A percentile compares a stretch with the other conserved stretches of the same genome.
phyloP scores from a whole-genome alignment of 2,113 vertebrate species.

The Siniperca knerii region DNA sequence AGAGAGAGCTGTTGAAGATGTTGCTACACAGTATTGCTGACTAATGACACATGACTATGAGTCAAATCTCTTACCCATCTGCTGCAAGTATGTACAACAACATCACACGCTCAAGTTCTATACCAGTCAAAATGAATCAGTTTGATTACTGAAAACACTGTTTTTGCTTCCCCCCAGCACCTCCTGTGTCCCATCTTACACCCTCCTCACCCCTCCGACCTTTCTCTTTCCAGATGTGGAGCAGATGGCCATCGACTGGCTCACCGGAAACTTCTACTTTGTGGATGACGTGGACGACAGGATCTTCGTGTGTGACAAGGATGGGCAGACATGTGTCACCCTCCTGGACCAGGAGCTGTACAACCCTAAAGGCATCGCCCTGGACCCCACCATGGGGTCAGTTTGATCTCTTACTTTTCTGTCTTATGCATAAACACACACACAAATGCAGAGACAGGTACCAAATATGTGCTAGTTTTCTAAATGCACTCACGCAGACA shows the following conservation, averaged over 20 bases:
- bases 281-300: slow-evolving; percentile 98
- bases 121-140: not conserved
- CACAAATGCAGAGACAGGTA: not conserved
- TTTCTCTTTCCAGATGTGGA: slow-evolving; percentile 90
- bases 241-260: slow-evolving; percentile 99
- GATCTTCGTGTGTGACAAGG: slow-evolving; percentile 96
- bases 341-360: slow-evolving; percentile 97
- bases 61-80: slow-evolving; percentile 46
- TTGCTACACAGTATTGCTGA: slow-evolving; percentile 30
- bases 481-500: not conserved
- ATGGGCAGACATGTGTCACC: slow-evolving; percentile 94
- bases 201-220: not conserved
- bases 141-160: slow-evolving; percentile 7
- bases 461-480: not conserved
- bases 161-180: not conserved
- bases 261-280: slow-evolving; percentile 99
- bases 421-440: not conserved
- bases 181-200: slow-evolving; percentile 13
- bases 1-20: slow-evolving; percentile 5
- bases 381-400: slow-evolving; percentile 97
- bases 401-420: slow-evolving; percentile 50
- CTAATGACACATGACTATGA: slow-evolving; percentile 49
- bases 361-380: slow-evolving; percentile 96
- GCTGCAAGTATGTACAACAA: slow-evolving; percentile 30
- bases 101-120: slow-evolving; percentile 16